A percentile compares a stretch with the other conserved stretches of the same genome.
Conservation (phyloP, 2,888 invertebrate genomes). For the Ariolimax columbianus region DNA sequence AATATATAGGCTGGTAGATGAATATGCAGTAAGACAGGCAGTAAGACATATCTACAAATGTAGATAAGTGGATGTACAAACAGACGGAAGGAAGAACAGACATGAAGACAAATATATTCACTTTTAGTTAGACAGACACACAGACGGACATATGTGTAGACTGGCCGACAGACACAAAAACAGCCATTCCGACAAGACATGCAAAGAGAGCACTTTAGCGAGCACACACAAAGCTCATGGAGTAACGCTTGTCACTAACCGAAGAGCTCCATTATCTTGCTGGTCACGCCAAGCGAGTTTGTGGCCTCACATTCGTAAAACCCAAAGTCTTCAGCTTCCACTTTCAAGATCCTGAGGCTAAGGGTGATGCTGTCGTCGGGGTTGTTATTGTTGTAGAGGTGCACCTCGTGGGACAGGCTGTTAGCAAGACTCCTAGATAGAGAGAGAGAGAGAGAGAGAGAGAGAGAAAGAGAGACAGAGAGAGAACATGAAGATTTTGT, state of each 20-base stretch:
- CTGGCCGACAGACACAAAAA: too few species aligned
- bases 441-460: too few species aligned
- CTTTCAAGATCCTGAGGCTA: slow-evolving; percentile 58
- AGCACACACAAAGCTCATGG: too few species aligned
- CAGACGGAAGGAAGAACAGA: not conserved
- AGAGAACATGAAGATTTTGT: too few species aligned
- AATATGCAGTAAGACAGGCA: not conserved
- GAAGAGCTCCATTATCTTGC: slow-evolving; percentile 60
- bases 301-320: slow-evolving; percentile 62
- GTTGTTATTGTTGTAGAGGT: slow-evolving; percentile 61
- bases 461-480: too few species aligned
- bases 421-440: slow-evolving; percentile 27
- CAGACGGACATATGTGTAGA: not conserved
- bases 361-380: slow-evolving; percentile 58
- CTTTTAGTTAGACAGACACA: not conserved
- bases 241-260: slow-evolving; percentile 62
- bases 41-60: not conserved
- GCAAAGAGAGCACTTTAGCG: too few species aligned
- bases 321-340: slow-evolving; percentile 61
- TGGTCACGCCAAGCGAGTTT: slow-evolving; percentile 59
- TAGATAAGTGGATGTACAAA: too few species aligned
- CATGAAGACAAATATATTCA: not conserved
- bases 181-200: too few species aligned
- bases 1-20: not conserved
- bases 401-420: slow-evolving; percentile 59